Conservation (phyloP, 2,113 vertebrate genomes). For the Eptesicus fuscus region DNA sequence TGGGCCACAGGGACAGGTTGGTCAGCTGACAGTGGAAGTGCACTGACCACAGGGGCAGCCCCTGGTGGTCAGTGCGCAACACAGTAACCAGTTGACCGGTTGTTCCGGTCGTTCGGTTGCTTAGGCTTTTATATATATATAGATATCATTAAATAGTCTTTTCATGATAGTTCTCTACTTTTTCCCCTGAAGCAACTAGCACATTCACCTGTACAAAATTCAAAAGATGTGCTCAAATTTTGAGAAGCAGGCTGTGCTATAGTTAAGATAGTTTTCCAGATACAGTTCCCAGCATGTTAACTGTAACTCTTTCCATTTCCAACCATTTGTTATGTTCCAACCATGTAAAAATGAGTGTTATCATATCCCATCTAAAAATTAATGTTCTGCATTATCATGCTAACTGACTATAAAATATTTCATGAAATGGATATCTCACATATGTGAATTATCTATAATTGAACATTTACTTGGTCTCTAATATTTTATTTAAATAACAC, state of each 20-base stretch:
- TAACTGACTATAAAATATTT: not conserved
- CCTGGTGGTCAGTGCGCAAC: no score
- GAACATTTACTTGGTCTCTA: not conserved
- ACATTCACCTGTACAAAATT: not conserved
- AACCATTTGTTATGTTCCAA: not conserved
- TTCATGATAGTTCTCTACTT: not conserved
- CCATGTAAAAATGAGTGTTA: not conserved
- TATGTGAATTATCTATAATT: not conserved
- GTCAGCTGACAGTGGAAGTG: no score
- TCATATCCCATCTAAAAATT: not conserved
- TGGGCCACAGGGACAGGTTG: no score
- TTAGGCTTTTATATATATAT: no score
- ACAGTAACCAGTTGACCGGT: no score
- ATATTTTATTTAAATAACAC: conserved; percentile 28
- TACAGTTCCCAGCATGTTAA: not conserved
- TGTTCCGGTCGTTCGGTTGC: no score
- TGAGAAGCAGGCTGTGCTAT: not conserved
- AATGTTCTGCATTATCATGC: not conserved
- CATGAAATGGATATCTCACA: not conserved
- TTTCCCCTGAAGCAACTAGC: not conserved
- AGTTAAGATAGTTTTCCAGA: not conserved
- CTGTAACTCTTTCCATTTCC: not conserved
- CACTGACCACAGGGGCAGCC: no score
- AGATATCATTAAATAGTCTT: not conserved
- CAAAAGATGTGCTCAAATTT: not conserved